These are phyloP conservation scores for Ypsolopha sequella DNA, from an alignment of 2,888 invertebrate genomes.

Conservation along the genomic window DNA sequence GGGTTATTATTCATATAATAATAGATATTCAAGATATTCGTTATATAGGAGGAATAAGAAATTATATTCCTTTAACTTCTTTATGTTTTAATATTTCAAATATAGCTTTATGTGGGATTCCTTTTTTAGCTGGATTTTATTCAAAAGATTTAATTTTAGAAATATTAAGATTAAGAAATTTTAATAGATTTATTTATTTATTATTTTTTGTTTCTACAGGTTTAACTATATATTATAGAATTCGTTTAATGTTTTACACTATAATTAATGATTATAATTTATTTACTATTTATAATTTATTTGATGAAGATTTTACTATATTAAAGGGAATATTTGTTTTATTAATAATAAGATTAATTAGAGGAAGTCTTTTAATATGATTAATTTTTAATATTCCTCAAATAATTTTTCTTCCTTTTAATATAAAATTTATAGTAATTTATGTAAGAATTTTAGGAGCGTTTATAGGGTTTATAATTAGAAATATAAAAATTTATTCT, in stretches of 20 bases:
- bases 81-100: constrained; percentile 70
- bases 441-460: constrained; percentile 53
- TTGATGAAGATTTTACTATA: constrained; percentile 59
- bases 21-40: constrained; percentile 78
- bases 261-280: constrained; percentile 61
- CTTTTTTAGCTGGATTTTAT: constrained; percentile 76
- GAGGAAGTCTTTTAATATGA: constrained; percentile 67
- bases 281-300: constrained; percentile 53
- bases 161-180: constrained; percentile 55
- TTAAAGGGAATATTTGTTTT: constrained; percentile 57
- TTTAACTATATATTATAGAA: constrained; percentile 68
- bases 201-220: constrained; percentile 70
- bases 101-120: constrained; percentile 73
- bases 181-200: constrained; percentile 67
- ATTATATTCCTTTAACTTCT: constrained; percentile 62
- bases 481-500: constrained; percentile 49
- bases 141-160: constrained; percentile 75
- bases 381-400: constrained; percentile 63
- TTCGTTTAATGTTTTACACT: constrained; percentile 69
- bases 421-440: constrained; percentile 66
- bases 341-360: constrained; percentile 63
- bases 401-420: constrained; percentile 64
- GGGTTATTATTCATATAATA: constrained; percentile 76
- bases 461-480: constrained; percentile 47
- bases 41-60: constrained; percentile 59